phyloP scores from a whole-genome alignment of 2,797 vertebrate genomes.

The Enteromius unitaeniatus region DNA sequence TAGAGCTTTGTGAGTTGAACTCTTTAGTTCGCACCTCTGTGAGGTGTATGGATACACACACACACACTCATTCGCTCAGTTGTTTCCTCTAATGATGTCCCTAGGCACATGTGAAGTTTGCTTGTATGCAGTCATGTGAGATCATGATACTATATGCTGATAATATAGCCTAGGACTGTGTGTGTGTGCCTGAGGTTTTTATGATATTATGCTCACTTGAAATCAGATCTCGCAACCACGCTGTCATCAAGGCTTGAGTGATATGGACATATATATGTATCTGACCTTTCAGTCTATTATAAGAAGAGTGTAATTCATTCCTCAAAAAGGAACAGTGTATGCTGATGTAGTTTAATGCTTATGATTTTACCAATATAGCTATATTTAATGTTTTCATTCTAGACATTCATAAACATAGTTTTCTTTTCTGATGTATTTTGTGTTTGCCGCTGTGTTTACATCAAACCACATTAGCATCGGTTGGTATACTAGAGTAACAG shows the following conservation, averaged over 20 bases:
- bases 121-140: conserved; percentile 7
- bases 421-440: conserved; percentile 48
- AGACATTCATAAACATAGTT: background rate
- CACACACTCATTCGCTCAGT: background rate
- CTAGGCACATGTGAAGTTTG: background rate
- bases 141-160: conserved; percentile 34
- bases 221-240: background rate
- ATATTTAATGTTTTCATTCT: conserved; percentile 1
- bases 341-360: background rate
- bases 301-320: conserved; percentile 11
- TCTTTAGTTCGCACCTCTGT: conserved; percentile 10
- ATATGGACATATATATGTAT: background rate
- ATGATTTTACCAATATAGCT: background rate
- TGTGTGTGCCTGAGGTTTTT: conserved; percentile 13
- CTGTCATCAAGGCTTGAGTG: conserved; percentile 12
- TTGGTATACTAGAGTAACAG: conserved; percentile 59
- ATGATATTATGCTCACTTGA: background rate
- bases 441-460: conserved; percentile 46
- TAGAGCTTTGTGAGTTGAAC: conserved; percentile 29
- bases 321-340: conserved; percentile 13
- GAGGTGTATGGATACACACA: conserved; percentile 3
- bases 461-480: conserved; percentile 66
- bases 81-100: conserved; percentile 34
- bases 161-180: background rate
- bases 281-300: conserved; percentile 28